Conservation (phyloP, 2,888 invertebrate genomes). For the Oeneis ivallda region DNA sequence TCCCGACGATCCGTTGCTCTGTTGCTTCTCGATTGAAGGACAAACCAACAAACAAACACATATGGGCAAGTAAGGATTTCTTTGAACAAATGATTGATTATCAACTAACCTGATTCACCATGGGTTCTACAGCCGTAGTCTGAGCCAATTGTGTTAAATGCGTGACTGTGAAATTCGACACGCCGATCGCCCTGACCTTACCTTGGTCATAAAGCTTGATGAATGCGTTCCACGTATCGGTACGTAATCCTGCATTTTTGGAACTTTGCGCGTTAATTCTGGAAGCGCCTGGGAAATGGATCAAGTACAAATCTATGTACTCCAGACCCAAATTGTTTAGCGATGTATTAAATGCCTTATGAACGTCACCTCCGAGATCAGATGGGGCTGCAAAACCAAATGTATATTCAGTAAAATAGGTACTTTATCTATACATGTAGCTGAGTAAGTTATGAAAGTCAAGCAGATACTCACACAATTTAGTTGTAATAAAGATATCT, state of each 20-base stretch:
- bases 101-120: constrained; percentile 88
- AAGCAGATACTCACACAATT: constrained; percentile 87
- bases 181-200: constrained; percentile 85
- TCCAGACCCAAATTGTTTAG: constrained; percentile 83
- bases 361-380: constrained; percentile 55
- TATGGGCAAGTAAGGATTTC: too few relatives aligned
- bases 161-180: constrained; percentile 88
- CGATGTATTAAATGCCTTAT: constrained; percentile 80
- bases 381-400: constrained; percentile 51
- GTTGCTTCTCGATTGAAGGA: too few relatives aligned
- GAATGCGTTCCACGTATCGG: constrained; percentile 86
- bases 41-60: too few relatives aligned
- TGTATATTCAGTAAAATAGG: not conserved
- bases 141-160: constrained; percentile 85
- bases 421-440: too few relatives aligned
- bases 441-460: too few relatives aligned
- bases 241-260: constrained; percentile 79
- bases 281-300: constrained; percentile 91
- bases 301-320: constrained; percentile 90
- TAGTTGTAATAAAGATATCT: constrained; percentile 91
- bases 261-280: constrained; percentile 49
- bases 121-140: constrained; percentile 81
- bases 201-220: constrained; percentile 84
- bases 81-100: not conserved
- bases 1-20: too few relatives aligned